Conservation (phyloP, 2,888 invertebrate genomes). For the Chloroclystis v-ata region DNA sequence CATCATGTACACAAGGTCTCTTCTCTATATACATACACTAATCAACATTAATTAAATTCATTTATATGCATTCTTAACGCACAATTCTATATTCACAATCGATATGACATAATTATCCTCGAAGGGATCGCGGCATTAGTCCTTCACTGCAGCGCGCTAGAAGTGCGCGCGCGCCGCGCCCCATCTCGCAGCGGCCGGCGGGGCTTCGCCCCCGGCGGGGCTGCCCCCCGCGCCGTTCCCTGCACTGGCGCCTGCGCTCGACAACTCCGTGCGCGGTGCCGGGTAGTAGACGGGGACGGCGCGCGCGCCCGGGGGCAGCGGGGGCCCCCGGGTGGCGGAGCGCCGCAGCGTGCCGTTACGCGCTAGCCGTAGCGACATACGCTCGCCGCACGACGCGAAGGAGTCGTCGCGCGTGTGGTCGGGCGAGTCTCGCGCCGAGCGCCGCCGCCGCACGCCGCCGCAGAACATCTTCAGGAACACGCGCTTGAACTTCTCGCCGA, state of each 20-base stretch:
- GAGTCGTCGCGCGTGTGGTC: constrained; percentile 88
- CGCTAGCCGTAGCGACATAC: constrained; percentile 81
- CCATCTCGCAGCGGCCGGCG: constrained; percentile 40
- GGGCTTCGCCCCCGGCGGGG: constrained; percentile 22
- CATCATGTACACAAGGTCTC: too few relatives aligned
- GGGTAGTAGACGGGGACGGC: constrained; percentile 58
- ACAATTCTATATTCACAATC: constrained; percentile 13
- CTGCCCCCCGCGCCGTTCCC: constrained; percentile 21
- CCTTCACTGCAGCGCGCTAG: constrained; percentile 1
- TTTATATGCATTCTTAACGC: too few relatives aligned
- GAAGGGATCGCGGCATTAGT: background rate
- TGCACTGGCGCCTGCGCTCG: constrained; percentile 28
- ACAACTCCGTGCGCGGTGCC: constrained; percentile 39
- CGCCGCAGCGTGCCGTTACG: constrained; percentile 65
- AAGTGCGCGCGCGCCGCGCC: constrained; percentile 39
- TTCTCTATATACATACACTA: too few relatives aligned
- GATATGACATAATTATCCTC: background rate
- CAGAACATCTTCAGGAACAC: constrained; percentile 90
- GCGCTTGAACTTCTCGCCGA: constrained; percentile 96
- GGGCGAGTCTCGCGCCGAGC: constrained; percentile 78
- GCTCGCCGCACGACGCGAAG: constrained; percentile 87
- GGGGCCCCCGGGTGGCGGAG: constrained; percentile 37
- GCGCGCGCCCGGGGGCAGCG: constrained; percentile 25
- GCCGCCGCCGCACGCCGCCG: constrained; percentile 78
- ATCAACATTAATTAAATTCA: too few relatives aligned